Evolutionary conservation across 1,140 invertebrate species (phyloP).

Genomic region (Batillaria attramentaria): DNA sequence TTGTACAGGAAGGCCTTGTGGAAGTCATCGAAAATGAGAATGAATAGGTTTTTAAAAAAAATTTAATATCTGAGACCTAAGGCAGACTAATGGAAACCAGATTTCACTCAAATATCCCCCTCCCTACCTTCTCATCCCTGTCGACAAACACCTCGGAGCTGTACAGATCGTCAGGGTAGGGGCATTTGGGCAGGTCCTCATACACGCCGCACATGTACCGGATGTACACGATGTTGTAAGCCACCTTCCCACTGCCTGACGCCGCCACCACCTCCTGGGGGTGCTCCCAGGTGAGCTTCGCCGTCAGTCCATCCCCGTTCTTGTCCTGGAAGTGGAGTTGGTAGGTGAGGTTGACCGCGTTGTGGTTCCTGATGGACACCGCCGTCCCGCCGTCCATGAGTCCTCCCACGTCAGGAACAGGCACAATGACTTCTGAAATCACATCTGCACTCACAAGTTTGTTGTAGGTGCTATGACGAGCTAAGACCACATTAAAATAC

Average conservation of each 20-base stretch:
- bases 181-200: constrained; percentile 38
- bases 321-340: constrained; percentile 22
- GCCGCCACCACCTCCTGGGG: constrained; percentile 23
- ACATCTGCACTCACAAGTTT: too few relatives aligned
- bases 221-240: constrained; percentile 46
- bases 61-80: too few relatives aligned
- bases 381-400: neutral
- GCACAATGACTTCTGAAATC: too few relatives aligned
- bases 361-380: neutral
- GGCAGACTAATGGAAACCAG: too few relatives aligned
- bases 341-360: constrained; percentile 26
- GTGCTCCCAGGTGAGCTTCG: constrained; percentile 43
- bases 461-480: too few relatives aligned
- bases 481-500: too few relatives aligned
- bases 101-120: too few relatives aligned
- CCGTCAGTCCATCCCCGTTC: constrained; percentile 31
- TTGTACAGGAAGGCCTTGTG: too few relatives aligned
- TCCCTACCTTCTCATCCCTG: constrained; percentile 25
- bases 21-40: too few relatives aligned
- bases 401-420: too few relatives aligned
- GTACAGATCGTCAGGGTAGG: constrained; percentile 41
- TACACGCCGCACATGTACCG: constrained; percentile 46
- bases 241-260: neutral
- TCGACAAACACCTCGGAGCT: constrained; percentile 20
- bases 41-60: too few relatives aligned